These are phyloP conservation scores for Astyanax mexicanus DNA, from an alignment of 2,797 vertebrate genomes.

Conservation along the genomic window DNA sequence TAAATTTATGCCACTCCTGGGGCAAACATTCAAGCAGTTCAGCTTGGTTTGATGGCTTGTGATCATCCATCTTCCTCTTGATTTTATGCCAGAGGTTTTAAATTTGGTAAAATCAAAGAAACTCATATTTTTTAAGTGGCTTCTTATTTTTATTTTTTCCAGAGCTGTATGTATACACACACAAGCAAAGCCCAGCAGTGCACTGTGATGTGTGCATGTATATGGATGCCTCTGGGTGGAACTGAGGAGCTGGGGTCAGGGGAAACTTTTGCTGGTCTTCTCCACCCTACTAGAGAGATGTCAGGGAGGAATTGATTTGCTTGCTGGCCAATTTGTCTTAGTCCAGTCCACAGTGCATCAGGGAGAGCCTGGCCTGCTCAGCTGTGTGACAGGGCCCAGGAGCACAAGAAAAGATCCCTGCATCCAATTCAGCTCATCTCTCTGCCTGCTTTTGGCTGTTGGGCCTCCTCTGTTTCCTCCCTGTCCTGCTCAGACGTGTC, in stretches of 20 bases:
- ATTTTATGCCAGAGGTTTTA: too few species aligned
- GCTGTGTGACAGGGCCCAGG: constrained; percentile 15
- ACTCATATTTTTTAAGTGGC: too few species aligned
- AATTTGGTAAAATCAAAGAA: too few species aligned
- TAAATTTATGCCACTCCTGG: too few species aligned
- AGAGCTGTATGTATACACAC: too few species aligned
- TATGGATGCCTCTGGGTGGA: constrained; percentile 57
- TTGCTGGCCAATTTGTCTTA: constrained; percentile 70
- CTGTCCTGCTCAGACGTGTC: constrained; percentile 10
- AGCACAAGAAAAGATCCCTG: neutral
- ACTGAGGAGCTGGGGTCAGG: constrained; percentile 10
- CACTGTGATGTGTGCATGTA: constrained; percentile 28
- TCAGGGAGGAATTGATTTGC: constrained; percentile 72
- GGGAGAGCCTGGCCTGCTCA: constrained; percentile 15
- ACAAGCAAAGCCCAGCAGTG: too few species aligned
- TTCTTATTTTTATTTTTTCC: too few species aligned
- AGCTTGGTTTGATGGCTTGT: too few species aligned
- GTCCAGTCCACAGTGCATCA: constrained; percentile 57
- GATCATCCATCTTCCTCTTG: too few species aligned
- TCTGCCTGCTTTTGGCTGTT: neutral
- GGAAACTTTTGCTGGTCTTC: constrained; percentile 61
- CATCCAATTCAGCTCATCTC: constrained; percentile 3
- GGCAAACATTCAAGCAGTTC: too few species aligned
- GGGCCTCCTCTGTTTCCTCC: constrained; percentile 13
- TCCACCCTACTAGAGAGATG: constrained; percentile 60